phyloP scores from a whole-genome alignment of 2,888 invertebrate genomes.

The Pandemis cinnamomeana region DNA sequence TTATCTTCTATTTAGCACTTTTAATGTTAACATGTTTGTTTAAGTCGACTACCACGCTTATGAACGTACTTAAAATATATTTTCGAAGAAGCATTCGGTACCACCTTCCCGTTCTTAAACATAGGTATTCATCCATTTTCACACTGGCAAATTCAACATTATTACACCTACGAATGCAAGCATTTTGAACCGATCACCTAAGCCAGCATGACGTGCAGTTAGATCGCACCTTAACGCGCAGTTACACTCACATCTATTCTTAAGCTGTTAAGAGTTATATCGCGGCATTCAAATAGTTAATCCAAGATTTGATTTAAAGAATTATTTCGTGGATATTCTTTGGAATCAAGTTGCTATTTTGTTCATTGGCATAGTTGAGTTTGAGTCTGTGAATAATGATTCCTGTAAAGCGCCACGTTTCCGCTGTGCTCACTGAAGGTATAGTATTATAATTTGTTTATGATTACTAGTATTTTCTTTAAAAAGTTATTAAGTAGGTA shows the following conservation, averaged over 20 bases:
- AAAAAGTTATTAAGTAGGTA: no score
- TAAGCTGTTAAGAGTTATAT: not conserved
- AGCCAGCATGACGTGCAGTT: constrained; percentile 65
- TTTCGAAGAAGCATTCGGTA: not conserved
- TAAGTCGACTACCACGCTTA: not conserved
- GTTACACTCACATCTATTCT: not conserved
- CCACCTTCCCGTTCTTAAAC: constrained; percentile 6
- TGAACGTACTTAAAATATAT: not conserved
- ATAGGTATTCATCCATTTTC: constrained; percentile 13
- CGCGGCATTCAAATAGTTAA: not conserved
- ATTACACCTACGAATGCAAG: constrained; percentile 58
- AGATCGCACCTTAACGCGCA: constrained; percentile 22
- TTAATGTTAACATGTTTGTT: not conserved
- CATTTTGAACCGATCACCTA: constrained; percentile 72
- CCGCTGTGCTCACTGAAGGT: constrained; percentile 29
- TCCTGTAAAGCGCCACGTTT: constrained; percentile 26
- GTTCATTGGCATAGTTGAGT: not conserved
- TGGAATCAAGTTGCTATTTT: not conserved
- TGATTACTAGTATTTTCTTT: not conserved
- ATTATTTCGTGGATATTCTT: not conserved
- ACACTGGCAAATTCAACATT: constrained; percentile 29
- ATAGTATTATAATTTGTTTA: not conserved
- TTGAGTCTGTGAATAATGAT: constrained; percentile 15
- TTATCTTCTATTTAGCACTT: not conserved
- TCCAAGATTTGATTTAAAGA: not conserved